Evolutionary conservation across 2,113 vertebrate species (phyloP).

Genomic region (Anseranas semipalmata): DNA sequence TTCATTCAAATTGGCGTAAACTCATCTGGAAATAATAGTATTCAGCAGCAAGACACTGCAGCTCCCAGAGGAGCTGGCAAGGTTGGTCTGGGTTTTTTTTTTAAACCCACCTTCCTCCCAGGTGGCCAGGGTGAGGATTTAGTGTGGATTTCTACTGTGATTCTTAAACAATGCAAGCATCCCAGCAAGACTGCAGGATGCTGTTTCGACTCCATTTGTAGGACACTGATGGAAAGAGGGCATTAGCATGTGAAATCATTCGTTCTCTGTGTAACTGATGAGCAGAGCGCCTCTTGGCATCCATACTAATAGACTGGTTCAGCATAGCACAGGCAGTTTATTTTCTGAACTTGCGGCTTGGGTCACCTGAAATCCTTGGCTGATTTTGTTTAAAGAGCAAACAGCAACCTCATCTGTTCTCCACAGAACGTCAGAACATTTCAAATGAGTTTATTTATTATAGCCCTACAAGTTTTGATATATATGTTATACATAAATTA

Average conservation of each 20-base stretch:
- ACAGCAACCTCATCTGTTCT: neutral
- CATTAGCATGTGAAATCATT: slow-evolving; percentile 27
- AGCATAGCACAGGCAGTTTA: neutral
- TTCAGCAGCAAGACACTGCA: neutral
- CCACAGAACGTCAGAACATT: neutral
- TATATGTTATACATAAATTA: neutral
- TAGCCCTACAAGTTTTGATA: neutral
- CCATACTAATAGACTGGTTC: slow-evolving; percentile 9
- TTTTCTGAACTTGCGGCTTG: neutral
- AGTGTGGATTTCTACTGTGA: neutral
- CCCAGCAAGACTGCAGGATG: neutral
- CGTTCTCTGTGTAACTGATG: neutral
- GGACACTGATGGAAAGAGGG: neutral
- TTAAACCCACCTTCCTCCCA: neutral
- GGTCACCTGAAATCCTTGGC: neutral
- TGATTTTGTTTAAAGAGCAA: neutral
- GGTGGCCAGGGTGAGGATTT: neutral
- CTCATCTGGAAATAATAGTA: neutral
- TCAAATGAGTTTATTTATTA: neutral
- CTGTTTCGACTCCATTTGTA: slow-evolving; percentile 18
- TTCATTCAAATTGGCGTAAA: neutral
- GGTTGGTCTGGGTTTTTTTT: neutral
- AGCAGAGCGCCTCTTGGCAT: neutral
- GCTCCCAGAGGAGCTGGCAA: neutral
- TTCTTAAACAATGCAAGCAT: neutral